Conservation (phyloP, 2,113 vertebrate species). For the Uropsilus gracilis region DNA sequence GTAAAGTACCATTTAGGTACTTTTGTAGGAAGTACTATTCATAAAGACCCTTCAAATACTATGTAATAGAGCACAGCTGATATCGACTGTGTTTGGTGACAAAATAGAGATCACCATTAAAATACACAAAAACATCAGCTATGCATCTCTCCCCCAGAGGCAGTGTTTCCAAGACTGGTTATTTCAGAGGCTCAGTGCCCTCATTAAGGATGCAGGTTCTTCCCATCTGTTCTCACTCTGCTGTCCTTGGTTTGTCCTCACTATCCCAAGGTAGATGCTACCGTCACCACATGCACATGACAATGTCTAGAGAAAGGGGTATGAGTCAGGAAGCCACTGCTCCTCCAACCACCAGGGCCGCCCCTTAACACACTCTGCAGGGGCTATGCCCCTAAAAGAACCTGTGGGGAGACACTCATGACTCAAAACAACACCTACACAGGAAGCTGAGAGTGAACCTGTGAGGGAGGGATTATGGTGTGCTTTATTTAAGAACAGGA, state of each 20-base stretch:
- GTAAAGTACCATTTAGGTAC: background rate
- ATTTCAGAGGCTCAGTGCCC: background rate
- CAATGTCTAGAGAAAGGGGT: background rate
- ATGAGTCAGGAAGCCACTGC: accelerated
- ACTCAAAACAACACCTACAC: background rate
- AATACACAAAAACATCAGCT: background rate
- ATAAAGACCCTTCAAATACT: background rate
- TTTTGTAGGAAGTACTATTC: background rate
- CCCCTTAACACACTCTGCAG: background rate
- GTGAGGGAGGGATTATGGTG: background rate
- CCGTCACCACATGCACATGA: accelerated
- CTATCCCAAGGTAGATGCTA: background rate
- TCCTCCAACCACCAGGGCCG: background rate
- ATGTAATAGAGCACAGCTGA: background rate
- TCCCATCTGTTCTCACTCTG: background rate
- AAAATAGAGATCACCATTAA: background rate
- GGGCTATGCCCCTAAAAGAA: background rate
- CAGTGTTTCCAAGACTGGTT: background rate
- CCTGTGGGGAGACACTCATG: background rate
- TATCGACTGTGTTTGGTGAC: background rate
- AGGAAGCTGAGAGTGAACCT: background rate
- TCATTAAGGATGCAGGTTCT: background rate
- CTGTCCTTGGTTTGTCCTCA: background rate
- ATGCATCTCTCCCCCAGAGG: background rate
- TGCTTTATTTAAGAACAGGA: constrained; percentile 53